Percentiles rank a stretch among this genome's conserved stretches.
Conservation (phyloP, 1,140 invertebrate genomes). For the Limonius californicus region DNA sequence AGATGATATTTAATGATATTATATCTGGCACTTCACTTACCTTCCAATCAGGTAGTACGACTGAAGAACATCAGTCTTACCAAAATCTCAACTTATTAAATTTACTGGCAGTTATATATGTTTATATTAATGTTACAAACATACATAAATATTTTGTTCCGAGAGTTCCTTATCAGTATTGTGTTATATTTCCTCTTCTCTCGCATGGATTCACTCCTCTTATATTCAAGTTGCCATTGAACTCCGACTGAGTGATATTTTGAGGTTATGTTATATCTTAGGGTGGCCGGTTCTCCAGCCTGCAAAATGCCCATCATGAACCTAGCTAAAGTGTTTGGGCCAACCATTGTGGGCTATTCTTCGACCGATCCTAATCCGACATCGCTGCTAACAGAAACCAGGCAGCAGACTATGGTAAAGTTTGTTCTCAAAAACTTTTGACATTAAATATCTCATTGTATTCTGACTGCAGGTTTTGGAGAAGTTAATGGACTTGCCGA, state of each 20-base stretch:
- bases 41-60: too few species aligned
- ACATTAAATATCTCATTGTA: not conserved
- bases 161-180: too few species aligned
- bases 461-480: constrained; percentile 58
- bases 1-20: too few species aligned
- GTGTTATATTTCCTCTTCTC: too few species aligned
- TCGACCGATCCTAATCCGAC: constrained; percentile 59
- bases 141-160: too few species aligned
- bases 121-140: too few species aligned
- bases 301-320: constrained; percentile 78
- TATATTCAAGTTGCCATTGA: not conserved
- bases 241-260: constrained; percentile 14
- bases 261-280: constrained; percentile 40
- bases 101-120: too few species aligned
- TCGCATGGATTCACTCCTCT: too few species aligned
- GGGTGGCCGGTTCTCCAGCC: constrained; percentile 64
- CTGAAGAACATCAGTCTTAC: too few species aligned
- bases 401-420: constrained; percentile 58
- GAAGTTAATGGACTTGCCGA: constrained; percentile 59
- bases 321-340: constrained; percentile 79
- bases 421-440: not conserved
- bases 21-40: too few species aligned
- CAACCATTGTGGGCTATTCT: constrained; percentile 80
- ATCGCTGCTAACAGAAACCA: constrained; percentile 60
- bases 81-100: too few species aligned